Evolutionary conservation across 2,113 vertebrate species (phyloP).

Genomic region (Odobenus rosmarus): DNA sequence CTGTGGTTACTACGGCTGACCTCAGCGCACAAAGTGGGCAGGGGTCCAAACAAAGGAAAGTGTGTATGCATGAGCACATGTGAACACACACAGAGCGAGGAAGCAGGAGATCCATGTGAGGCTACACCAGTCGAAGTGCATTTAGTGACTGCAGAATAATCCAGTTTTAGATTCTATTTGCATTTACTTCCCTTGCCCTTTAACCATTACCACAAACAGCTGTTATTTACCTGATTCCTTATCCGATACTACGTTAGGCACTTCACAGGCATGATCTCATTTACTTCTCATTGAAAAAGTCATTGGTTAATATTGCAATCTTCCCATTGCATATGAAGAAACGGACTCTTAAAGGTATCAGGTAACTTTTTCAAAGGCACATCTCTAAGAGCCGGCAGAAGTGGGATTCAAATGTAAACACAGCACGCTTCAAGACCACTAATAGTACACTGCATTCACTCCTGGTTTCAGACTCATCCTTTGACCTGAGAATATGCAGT

Average conservation of each 20-base stretch:
- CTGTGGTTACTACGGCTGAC: not conserved
- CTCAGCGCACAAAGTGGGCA: not conserved
- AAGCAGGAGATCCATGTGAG: not conserved
- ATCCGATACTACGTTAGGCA: not conserved
- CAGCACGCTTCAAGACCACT: not conserved
- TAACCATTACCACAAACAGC: not conserved
- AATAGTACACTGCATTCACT: fast-evolving
- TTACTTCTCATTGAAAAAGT: not conserved
- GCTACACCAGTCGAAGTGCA: not conserved
- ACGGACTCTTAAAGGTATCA: not conserved
- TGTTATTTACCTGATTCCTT: too few species aligned
- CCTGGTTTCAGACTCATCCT: not conserved
- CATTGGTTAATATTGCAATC: not conserved
- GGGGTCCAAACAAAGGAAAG: not conserved
- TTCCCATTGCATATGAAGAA: not conserved
- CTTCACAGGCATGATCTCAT: not conserved
- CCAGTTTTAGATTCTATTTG: not conserved
- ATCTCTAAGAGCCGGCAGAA: not conserved
- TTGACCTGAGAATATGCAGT: not conserved
- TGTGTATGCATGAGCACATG: not conserved
- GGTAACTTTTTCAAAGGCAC: not conserved
- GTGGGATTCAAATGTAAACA: not conserved
- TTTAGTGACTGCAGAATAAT: not conserved
- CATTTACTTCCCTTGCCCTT: not conserved
- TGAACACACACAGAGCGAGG: fast-evolving